A percentile compares a stretch with the other conserved stretches of the same genome.
Conservation (phyloP, 2,113 vertebrate genomes). For the Strix aluco region DNA sequence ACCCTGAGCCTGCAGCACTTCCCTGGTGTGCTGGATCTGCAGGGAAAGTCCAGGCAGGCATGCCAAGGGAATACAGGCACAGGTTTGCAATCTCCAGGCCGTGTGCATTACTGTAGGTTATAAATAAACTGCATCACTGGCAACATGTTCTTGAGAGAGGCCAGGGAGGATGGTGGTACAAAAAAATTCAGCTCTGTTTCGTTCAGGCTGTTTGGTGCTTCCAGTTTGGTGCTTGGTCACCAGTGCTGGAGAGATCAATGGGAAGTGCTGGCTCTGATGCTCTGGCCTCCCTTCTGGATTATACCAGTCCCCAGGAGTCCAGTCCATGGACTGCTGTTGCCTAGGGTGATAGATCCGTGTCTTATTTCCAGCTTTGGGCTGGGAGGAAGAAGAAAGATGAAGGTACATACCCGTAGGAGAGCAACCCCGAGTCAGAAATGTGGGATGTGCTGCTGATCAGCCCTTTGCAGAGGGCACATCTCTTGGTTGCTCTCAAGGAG, state of each 20-base stretch:
- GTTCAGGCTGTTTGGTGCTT: neutral
- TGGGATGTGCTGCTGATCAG: neutral
- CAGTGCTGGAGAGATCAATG: neutral
- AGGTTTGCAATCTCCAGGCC: neutral
- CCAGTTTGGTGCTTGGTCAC: neutral
- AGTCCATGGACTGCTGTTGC: neutral
- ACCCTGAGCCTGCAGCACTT: neutral
- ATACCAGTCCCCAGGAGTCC: neutral
- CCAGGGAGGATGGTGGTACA: neutral
- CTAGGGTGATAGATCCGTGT: neutral
- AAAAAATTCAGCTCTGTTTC: neutral
- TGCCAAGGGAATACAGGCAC: neutral
- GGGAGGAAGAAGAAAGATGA: neutral
- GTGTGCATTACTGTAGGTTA: neutral
- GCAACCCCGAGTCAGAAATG: neutral
- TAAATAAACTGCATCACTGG: neutral
- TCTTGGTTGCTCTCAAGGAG: neutral
- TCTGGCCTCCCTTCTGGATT: slow-evolving; percentile 12
- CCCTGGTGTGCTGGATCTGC: neutral
- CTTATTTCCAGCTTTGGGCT: neutral
- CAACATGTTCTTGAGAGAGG: neutral
- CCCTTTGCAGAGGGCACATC: neutral
- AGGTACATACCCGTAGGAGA: neutral
- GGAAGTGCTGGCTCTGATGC: neutral
- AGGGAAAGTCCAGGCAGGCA: neutral